phyloP scores from a whole-genome alignment of 2,797 vertebrate genomes.

The Pantherophis vulpinus region DNA sequence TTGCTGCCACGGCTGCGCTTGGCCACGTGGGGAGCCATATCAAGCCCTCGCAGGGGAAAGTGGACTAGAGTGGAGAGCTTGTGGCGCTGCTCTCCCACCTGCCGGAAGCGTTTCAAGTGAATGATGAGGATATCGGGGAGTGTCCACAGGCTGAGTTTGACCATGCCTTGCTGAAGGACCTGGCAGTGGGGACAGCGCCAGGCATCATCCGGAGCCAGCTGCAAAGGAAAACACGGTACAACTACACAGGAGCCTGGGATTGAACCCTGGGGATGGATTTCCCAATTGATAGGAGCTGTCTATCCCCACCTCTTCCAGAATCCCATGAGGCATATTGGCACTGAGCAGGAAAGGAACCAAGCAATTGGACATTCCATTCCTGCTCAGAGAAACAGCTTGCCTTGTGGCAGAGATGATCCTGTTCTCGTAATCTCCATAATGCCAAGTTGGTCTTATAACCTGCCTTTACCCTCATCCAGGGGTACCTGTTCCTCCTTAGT shows the following conservation, averaged over 20 bases:
- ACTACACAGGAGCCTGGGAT: neutral
- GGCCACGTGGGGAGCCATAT: constrained; percentile 90
- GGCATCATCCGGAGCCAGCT: constrained; percentile 90
- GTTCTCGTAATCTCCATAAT: neutral
- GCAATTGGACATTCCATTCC: neutral
- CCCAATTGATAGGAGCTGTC: neutral
- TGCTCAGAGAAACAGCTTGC: neutral
- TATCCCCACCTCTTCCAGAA: neutral
- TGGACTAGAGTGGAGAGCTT: constrained; percentile 88
- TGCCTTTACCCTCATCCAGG: neutral
- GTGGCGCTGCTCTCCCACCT: constrained; percentile 86
- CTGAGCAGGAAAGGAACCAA: neutral
- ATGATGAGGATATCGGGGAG: constrained; percentile 92
- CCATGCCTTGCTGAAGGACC: constrained; percentile 87
- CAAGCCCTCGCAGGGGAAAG: constrained; percentile 82
- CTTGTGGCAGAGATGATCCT: neutral
- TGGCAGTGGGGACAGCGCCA: constrained; percentile 92
- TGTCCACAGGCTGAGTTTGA: constrained; percentile 94
- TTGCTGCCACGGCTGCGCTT: constrained; percentile 77
- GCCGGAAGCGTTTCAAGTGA: constrained; percentile 91
- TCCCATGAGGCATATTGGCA: neutral
- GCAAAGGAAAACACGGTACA: constrained; percentile 7
- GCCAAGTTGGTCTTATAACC: neutral
- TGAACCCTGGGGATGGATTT: neutral
- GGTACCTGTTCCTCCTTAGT: constrained; percentile 95